Base-by-base conservation (phyloP, 2,113 vertebrate genomes). In the Ariopsis seemanni region DNA sequence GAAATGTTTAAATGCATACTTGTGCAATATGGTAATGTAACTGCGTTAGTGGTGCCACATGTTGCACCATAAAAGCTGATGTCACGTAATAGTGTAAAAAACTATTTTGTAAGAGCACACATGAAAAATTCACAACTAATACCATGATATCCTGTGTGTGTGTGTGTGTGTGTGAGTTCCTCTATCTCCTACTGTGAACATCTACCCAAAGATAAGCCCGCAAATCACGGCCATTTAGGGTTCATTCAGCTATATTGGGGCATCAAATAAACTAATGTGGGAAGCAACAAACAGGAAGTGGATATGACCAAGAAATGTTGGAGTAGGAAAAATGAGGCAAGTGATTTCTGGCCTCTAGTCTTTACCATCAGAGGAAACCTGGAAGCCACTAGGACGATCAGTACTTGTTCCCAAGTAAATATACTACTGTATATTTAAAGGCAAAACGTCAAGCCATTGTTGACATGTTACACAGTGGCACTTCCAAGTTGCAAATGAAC, bases 21-120 rank as follows among this genome's bases (percentile, higher is more conserved):
- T 85, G 52, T n/a, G 55, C 25, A 85, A 85, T 27, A 75, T 34
- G 5, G 30, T 17, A 53, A 18, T n/a, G 62, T 48, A 80, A 80
- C 53, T 65, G 9, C 34, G 30, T 63, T n/a, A n/a, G 34, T 25
- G 30, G 25, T 84, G 22, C 85, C 69, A 52, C 57, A 65, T 60
- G 34, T 89, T 87, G 65, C 88, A 84, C 83, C 82, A 86, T 71
- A 63, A 30, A 34, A 34, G 52, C 81, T 79, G 62, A 83, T 52
- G 53, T 8, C 42, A 71, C 5, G 15, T 71, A 71, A 71, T 30
- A 17, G 25, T 75, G 71, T 83, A 67, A 69, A 15, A 42, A 27
- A 48, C 7, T 4, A 62, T 63, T 27, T 63, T 30, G 57, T 52
- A 83, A 30, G 63, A 22, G 6, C 34, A 14, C 11, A 1, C 20